Conservation (phyloP, 2,888 invertebrate species). For the Cosmia trapezina region DNA sequence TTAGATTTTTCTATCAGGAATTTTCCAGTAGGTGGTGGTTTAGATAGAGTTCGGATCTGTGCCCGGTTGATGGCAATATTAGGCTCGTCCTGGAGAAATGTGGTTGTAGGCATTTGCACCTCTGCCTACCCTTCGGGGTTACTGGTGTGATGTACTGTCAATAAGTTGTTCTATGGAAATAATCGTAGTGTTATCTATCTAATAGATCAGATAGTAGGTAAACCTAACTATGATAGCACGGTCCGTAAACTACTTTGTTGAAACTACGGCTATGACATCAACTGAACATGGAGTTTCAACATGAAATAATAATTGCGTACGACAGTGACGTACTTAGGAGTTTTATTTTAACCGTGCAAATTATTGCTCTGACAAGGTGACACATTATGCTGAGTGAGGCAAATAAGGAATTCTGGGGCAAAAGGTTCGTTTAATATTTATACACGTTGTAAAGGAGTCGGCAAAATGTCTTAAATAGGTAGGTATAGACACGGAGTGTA, state of each 20-base stretch:
- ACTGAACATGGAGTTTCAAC: background rate
- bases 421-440: slow-evolving; percentile 13
- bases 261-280: background rate
- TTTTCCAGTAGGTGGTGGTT: background rate
- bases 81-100: background rate
- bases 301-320: background rate
- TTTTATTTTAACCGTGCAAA: slow-evolving; percentile 6
- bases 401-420: slow-evolving; percentile 6
- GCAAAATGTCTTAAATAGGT: background rate
- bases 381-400: background rate
- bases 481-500: background rate
- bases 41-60: no score
- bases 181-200: no score
- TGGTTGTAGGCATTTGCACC: no score
- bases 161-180: background rate
- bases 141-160: no score
- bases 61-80: background rate
- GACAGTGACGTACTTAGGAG: background rate
- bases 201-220: background rate
- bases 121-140: background rate
- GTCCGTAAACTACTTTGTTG: background rate
- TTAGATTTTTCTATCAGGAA: no score
- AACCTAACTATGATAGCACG: background rate
- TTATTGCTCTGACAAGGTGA: background rate
- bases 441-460: background rate